Conservation (phyloP, 2,113 vertebrate species). For the Bubalus kerabau region DNA sequence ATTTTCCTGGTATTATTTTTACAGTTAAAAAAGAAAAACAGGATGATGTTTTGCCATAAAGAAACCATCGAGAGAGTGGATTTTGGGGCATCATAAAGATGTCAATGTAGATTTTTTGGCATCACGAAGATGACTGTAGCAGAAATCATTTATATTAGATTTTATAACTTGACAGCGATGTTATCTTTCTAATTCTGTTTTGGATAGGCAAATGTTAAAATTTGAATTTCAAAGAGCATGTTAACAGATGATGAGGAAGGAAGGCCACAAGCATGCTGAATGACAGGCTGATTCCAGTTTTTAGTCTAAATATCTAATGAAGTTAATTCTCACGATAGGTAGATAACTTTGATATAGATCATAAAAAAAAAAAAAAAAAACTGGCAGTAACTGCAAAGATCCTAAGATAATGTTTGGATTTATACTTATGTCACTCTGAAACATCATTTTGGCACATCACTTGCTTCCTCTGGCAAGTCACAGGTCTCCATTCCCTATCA, state of each 20-base stretch:
- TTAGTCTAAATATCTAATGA: not conserved
- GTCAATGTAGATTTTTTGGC: not conserved
- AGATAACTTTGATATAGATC: constrained; percentile 15
- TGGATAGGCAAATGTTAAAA: constrained; percentile 31
- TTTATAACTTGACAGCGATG: constrained; percentile 15
- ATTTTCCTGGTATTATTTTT: constrained; percentile 21
- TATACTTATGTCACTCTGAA: not conserved
- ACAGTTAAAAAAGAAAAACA: constrained; percentile 34
- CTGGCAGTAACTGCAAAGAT: not conserved
- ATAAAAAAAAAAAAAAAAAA: not conserved
- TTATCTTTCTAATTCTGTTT: constrained; percentile 29
- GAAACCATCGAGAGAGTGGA: not conserved
- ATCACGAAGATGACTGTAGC: not conserved
- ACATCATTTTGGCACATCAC: not conserved
- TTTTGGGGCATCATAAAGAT: not conserved
- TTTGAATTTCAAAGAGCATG: not conserved
- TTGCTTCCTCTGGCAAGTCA: not conserved
- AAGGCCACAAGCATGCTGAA: not conserved
- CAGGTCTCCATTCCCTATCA: not conserved
- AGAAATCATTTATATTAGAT: not conserved
- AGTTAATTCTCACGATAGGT: constrained; percentile 1
- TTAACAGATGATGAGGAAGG: constrained; percentile 7
- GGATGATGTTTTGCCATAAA: not conserved
- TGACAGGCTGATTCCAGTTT: not conserved
- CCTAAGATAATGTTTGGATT: not conserved